Base-by-base conservation (phyloP, 92 coral and sea anemone genomes). In the Meandrina meandrites region DNA sequence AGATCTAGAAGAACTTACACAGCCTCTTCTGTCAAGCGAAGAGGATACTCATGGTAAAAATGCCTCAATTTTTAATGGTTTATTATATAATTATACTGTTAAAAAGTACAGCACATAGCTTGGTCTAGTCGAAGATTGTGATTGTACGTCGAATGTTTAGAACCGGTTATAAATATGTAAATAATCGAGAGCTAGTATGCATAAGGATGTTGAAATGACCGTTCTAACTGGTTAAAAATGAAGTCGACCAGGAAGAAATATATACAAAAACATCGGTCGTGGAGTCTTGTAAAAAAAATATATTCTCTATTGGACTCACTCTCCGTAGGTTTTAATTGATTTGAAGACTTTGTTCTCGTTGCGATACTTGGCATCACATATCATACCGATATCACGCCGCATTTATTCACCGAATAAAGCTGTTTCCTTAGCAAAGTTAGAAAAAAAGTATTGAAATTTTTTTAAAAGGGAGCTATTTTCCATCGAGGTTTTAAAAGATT, bases 1-100 rank as follows among this genome's bases (percentile, higher is more conserved):
- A 53, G 58, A 71, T 37, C 40, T 53, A 17, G 54, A 15, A 14
- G 79, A 83, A 24, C 87, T 83, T 35, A 72, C 24, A 73, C 70
- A 72, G 42, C 87, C 87, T 21, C 79, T 83, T 35, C 71, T 83
- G 47, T n/a, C 71, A 53, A 36, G 30, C 79, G 14, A n/a, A 24
- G 70, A 53, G 13, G 86, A 72, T 53, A 31, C 31, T 48, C 71
- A 82, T 31, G 86, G 79, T 54, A 48, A 71, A n/a, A 28, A 37
- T 15, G 19, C 1, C 12, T 15, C 32, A 4, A 24, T 56, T 34
- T 5, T 21, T 72, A 0, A 34, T 82, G 53, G 10, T 70, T 71
- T 56, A n/a, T n/a, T n/a, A n/a, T n/a, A 27, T 81, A 2, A 35
- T n/a, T n/a, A 64, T 7, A 32, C 42, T 24, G 15, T 50, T 64